Percentiles rank a stretch among this genome's conserved stretches.
Conservation (phyloP, 2,888 invertebrate species). For the Idaea straminata region DNA sequence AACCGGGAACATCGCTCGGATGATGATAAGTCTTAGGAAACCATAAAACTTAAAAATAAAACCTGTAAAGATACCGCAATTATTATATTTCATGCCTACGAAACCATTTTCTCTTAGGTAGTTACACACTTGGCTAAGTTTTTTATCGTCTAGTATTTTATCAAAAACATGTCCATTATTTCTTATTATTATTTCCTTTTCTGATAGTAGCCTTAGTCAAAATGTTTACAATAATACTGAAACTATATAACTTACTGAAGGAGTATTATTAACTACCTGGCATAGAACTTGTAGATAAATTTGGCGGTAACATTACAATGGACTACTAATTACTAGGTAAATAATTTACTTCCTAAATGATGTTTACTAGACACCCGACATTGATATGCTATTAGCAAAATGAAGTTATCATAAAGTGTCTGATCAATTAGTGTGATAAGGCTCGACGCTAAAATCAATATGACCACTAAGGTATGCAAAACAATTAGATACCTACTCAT, state of each 20-base stretch:
- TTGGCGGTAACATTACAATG: not conserved
- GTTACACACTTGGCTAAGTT: not conserved
- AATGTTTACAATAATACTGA: not conserved
- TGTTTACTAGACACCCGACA: not conserved
- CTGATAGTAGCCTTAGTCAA: not conserved
- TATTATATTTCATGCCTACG: not conserved
- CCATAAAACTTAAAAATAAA: no score
- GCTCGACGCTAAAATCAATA: not conserved
- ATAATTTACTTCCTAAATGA: slow-evolving; percentile 3
- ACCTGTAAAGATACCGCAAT: no score
- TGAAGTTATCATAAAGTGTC: not conserved
- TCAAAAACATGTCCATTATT: not conserved
- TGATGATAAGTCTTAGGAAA: no score
- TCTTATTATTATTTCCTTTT: not conserved
- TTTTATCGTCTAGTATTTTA: not conserved
- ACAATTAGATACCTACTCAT: not conserved
- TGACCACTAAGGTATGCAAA: not conserved
- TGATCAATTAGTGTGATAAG: not conserved
- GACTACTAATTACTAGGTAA: not conserved
- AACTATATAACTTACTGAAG: not conserved
- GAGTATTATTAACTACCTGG: not conserved
- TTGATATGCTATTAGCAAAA: not conserved
- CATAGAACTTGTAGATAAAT: not conserved
- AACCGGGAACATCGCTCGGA: no score
- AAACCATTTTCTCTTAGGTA: not conserved